Evolutionary conservation across 1,140 invertebrate genomes (phyloP).

Genomic region (Cepaea nemoralis): DNA sequence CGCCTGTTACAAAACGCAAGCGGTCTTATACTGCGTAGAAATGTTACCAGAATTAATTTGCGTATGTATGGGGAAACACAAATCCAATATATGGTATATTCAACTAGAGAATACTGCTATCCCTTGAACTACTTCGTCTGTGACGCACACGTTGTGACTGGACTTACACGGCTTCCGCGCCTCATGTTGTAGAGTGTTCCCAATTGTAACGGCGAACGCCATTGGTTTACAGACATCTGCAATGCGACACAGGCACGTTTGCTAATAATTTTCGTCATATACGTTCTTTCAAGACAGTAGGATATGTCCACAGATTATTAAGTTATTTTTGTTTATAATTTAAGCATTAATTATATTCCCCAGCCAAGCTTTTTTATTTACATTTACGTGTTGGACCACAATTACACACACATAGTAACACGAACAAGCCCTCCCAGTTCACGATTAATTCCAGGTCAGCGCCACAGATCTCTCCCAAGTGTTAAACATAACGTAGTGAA

Average conservation of each 20-base stretch:
- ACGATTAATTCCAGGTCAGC: too few species aligned
- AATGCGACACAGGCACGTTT: conserved; percentile 42
- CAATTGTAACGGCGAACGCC: conserved; percentile 35
- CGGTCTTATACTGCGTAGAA: neutral
- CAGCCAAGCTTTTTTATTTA: too few species aligned
- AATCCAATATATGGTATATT: neutral
- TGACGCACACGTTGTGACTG: conserved; percentile 35
- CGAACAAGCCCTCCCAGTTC: too few species aligned
- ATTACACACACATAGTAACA: too few species aligned
- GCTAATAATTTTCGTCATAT: neutral
- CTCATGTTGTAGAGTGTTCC: conserved; percentile 31
- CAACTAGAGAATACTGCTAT: conserved; percentile 13
- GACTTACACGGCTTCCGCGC: conserved; percentile 38
- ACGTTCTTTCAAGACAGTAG: neutral
- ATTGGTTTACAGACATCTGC: conserved; percentile 45
- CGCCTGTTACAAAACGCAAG: neutral
- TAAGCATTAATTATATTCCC: too few species aligned
- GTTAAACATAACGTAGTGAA: too few species aligned
- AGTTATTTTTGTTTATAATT: too few species aligned
- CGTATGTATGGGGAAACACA: neutral
- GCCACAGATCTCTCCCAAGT: too few species aligned
- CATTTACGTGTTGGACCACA: too few species aligned
- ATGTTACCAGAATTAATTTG: neutral
- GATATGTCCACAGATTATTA: neutral
- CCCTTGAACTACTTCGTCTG: conserved; percentile 31